Conservation (phyloP, 2,888 invertebrate species). For the Anoplius nigerrimus region DNA sequence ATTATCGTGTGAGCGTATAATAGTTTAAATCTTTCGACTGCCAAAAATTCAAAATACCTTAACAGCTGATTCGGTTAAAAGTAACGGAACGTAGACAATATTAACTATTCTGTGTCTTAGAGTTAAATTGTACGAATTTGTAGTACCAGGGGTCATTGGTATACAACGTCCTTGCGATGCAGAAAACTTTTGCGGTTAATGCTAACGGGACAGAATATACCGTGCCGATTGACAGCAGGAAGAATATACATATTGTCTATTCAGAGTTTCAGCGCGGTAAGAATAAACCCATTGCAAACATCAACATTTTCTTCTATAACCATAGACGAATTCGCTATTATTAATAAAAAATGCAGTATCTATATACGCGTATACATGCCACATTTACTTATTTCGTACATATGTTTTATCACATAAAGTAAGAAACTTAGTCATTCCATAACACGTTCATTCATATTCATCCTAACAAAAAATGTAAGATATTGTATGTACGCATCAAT, state of each 20-base stretch:
- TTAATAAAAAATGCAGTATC: neutral
- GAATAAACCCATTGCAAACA: neutral
- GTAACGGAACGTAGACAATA: too few relatives aligned
- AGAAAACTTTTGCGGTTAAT: conserved; percentile 45
- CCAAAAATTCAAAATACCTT: too few relatives aligned
- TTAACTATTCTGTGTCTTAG: too few relatives aligned
- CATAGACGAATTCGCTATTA: too few relatives aligned
- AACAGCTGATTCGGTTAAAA: too few relatives aligned
- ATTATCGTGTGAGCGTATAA: too few relatives aligned
- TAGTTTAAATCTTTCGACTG: neutral
- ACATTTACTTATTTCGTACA: neutral
- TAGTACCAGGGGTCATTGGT: conserved; percentile 31
- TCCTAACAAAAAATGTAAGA: too few relatives aligned
- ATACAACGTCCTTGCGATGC: conserved; percentile 34
- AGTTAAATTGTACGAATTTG: neutral
- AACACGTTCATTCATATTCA: too few relatives aligned
- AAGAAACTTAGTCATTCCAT: too few relatives aligned
- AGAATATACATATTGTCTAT: conserved; percentile 43
- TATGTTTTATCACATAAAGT: neutral
- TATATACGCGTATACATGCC: neutral
- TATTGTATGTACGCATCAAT: too few relatives aligned
- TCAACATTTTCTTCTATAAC: too few relatives aligned
- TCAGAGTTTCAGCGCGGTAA: conserved; percentile 41
- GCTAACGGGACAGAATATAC: conserved; percentile 40
- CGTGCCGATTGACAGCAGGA: conserved; percentile 47